phyloP scores from a whole-genome alignment of 1,140 invertebrate genomes.

The Neodiprion virginianus region DNA sequence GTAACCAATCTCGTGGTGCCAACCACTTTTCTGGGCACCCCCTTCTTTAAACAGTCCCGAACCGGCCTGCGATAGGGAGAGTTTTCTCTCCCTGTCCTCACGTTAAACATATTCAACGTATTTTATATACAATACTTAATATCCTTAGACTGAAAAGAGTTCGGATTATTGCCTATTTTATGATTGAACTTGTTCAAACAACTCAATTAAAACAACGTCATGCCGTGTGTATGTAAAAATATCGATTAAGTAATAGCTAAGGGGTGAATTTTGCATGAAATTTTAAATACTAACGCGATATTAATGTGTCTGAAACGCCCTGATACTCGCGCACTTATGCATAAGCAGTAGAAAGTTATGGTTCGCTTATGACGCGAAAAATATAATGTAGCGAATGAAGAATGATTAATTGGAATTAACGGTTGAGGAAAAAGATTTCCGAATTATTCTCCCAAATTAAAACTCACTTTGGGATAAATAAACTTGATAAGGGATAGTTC shows the following conservation, averaged over 20 bases:
- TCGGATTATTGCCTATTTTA: not conserved
- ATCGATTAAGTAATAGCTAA: not conserved
- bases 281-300: no score
- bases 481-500: no score
- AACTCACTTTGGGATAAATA: not conserved
- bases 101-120: not conserved
- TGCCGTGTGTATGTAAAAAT: not conserved
- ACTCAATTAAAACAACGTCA: not conserved
- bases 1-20: slow-evolving; percentile 59
- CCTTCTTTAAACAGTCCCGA: not conserved
- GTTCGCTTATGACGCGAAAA: no score
- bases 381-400: no score
- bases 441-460: no score
- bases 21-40: slow-evolving; percentile 22
- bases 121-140: not conserved
- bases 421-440: no score
- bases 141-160: not conserved
- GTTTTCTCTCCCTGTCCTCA: not conserved
- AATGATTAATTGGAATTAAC: no score
- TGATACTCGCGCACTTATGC: no score
- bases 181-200: not conserved
- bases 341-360: no score
- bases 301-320: no score
- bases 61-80: not conserved
- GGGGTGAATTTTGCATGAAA: not conserved